phyloP scores from a whole-genome alignment of 2,113 vertebrate species.

The Ceyx cyanopectus region DNA sequence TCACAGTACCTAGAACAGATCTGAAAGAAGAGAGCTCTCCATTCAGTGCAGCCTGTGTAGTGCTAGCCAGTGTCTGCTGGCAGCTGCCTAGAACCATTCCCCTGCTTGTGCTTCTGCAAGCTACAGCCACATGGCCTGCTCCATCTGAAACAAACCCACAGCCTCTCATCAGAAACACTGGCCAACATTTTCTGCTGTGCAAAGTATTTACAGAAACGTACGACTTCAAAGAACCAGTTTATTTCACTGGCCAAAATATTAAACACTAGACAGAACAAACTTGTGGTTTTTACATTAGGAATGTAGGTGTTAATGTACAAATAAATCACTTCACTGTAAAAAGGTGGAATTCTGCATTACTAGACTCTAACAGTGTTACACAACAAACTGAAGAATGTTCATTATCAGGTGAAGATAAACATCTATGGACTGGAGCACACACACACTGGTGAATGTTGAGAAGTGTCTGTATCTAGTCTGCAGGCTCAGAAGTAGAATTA shows the following conservation, averaged over 20 bases:
- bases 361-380: neutral
- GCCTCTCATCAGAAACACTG: neutral
- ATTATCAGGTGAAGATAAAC: neutral
- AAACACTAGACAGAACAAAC: conserved; percentile 44
- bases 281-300: conserved; percentile 57
- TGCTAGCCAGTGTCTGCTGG: neutral
- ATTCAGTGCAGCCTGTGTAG: no score
- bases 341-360: conserved; percentile 16
- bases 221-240: conserved; percentile 59
- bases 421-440: neutral
- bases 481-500: neutral
- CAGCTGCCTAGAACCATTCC: neutral
- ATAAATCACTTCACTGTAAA: conserved; percentile 48
- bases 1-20: neutral
- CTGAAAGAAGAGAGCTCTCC: neutral
- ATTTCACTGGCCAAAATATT: conserved; percentile 48
- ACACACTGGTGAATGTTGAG: neutral
- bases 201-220: conserved; percentile 54
- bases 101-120: neutral
- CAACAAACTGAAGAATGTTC: neutral
- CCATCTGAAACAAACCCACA: conserved; percentile 6
- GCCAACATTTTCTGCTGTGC: neutral
- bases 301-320: conserved; percentile 59
- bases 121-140: neutral
- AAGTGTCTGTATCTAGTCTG: neutral